These are phyloP conservation scores for Zapornia atra DNA, from an alignment of 2,113 vertebrate species.

Conservation along the genomic window DNA sequence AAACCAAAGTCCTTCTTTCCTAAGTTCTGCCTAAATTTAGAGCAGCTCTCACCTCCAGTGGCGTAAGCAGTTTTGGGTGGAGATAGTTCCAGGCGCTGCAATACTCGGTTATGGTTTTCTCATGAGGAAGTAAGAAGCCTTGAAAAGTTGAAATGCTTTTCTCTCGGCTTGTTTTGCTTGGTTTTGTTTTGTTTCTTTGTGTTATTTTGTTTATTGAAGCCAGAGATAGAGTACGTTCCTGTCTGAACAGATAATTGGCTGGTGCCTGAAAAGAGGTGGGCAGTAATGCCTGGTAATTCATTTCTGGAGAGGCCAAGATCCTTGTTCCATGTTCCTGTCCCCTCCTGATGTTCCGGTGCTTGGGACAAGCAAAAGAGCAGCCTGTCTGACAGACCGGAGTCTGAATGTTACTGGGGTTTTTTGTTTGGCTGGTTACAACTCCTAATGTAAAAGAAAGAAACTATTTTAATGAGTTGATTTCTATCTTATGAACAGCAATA, in stretches of 20 bases:
- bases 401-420: not conserved
- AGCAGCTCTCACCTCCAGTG: fast-evolving
- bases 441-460: not conserved
- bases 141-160: not conserved
- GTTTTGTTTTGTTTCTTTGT: too few species aligned
- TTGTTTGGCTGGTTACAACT: not conserved
- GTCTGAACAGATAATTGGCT: too few species aligned
- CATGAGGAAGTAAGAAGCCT: not conserved
- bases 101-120: not conserved
- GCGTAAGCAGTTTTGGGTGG: not conserved
- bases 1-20: not conserved
- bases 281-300: too few species aligned
- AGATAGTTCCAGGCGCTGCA: not conserved
- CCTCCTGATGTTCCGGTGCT: not conserved
- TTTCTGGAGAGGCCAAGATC: not conserved
- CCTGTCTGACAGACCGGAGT: not conserved
- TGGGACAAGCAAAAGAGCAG: not conserved
- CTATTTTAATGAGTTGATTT: not conserved
- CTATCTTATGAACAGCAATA: not conserved
- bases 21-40: not conserved
- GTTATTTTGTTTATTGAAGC: not conserved
- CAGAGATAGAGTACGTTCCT: too few species aligned
- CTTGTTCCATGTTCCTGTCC: not conserved
- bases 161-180: not conserved
- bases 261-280: too few species aligned